Conservation (phyloP, 2,888 invertebrate genomes). For the Caenorhabditis angaria region DNA sequence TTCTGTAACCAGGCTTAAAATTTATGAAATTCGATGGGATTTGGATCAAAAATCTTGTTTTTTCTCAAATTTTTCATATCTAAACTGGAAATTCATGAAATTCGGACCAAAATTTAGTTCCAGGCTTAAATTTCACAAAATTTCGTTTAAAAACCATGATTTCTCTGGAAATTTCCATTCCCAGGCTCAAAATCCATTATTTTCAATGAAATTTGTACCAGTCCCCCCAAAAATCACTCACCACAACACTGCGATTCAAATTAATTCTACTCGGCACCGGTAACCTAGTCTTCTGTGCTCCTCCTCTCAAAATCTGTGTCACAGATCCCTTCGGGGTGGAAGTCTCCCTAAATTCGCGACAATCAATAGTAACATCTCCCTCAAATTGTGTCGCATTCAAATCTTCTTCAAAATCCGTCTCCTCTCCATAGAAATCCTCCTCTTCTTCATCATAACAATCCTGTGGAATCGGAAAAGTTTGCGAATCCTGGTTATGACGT, state of each 20-base stretch:
- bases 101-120: background rate
- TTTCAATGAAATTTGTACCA: too few species aligned
- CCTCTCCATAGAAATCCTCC: slow-evolving; percentile 22
- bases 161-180: background rate
- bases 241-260: slow-evolving; percentile 25
- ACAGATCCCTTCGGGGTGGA: slow-evolving; percentile 37
- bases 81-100: too few species aligned
- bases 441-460: slow-evolving; percentile 29
- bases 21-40: too few species aligned
- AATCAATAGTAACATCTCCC: slow-evolving; percentile 42
- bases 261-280: slow-evolving; percentile 36
- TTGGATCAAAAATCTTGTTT: too few species aligned
- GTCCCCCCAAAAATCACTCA: slow-evolving; percentile 11
- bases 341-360: slow-evolving; percentile 12
- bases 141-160: background rate
- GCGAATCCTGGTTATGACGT: background rate
- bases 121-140: background rate
- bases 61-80: too few species aligned
- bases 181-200: background rate
- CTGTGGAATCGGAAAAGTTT: slow-evolving; percentile 20
- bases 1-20: too few species aligned
- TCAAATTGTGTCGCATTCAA: slow-evolving; percentile 33
- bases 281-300: slow-evolving; percentile 21
- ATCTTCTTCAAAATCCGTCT: slow-evolving; percentile 31
- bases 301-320: slow-evolving; percentile 14